phyloP scores from a whole-genome alignment of 2,888 invertebrate species.

The Nebria salina region DNA sequence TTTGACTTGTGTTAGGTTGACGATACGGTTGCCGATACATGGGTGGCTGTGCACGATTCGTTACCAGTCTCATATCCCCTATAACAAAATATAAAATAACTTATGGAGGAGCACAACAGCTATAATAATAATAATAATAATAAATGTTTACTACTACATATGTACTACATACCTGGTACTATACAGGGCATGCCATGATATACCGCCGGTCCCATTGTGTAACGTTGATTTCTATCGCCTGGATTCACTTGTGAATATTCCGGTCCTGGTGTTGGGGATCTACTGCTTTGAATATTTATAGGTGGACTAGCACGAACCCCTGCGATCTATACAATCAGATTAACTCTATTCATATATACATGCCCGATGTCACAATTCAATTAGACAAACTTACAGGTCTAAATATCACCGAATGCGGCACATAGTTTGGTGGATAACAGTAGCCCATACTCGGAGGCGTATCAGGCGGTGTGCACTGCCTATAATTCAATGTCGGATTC shows the following conservation, averaged over 20 bases:
- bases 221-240: constrained; percentile 53
- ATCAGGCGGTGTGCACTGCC: constrained; percentile 57
- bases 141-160: background rate
- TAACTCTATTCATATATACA: background rate
- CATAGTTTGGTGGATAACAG: constrained; percentile 54
- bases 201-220: constrained; percentile 56
- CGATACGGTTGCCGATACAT: constrained; percentile 56
- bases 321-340: constrained; percentile 50
- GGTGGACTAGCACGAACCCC: constrained; percentile 53
- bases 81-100: constrained; percentile 14
- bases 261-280: constrained; percentile 61
- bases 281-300: constrained; percentile 57
- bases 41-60: constrained; percentile 57
- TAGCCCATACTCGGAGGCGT: constrained; percentile 55
- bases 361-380: background rate
- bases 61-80: constrained; percentile 57
- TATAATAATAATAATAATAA: constrained; percentile 11
- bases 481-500: constrained; percentile 52
- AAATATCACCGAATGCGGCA: constrained; percentile 56
- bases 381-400: constrained; percentile 56
- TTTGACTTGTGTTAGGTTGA: constrained; percentile 50
- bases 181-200: constrained; percentile 61
- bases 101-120: constrained; percentile 2
- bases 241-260: constrained; percentile 55
- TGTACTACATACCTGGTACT: constrained; percentile 56